These are phyloP conservation scores for Diachrysia chrysitis DNA, from an alignment of 2,888 invertebrate genomes.

Conservation along the genomic window DNA sequence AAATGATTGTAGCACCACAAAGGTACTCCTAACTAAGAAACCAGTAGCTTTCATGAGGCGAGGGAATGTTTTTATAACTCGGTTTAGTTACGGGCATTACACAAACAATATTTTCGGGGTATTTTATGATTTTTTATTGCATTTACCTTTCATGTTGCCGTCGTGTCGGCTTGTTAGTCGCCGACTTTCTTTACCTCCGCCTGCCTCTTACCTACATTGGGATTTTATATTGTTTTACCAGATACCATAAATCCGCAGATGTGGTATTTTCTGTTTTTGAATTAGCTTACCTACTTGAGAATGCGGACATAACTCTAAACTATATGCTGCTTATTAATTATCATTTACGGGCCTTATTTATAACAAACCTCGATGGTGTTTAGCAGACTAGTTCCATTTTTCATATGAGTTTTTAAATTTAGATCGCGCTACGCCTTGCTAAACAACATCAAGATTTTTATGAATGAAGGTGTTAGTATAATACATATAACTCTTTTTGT, in stretches of 20 bases:
- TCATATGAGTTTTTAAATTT: no score
- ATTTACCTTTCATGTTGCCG: conserved; percentile 73
- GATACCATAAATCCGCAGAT: conserved; percentile 43
- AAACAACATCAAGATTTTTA: no score
- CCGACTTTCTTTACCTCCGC: conserved; percentile 75
- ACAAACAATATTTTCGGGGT: conserved; percentile 75
- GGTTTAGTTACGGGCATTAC: conserved; percentile 63
- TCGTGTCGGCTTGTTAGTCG: conserved; percentile 57
- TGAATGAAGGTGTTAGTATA: no score
- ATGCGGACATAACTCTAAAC: no score
- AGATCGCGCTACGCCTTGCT: no score
- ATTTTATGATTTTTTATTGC: conserved; percentile 81
- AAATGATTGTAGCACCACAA: conserved; percentile 58
- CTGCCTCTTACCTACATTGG: conserved; percentile 50
- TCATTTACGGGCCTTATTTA: no score
- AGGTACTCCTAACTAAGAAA: conserved; percentile 54
- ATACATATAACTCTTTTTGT: no score
- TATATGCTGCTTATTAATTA: no score
- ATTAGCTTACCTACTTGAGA: conserved; percentile 6
- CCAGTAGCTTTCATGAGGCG: conserved; percentile 79
- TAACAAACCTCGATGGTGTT: no score
- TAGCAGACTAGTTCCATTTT: no score
- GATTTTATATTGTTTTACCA: conserved; percentile 50
- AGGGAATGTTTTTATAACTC: conserved; percentile 70
- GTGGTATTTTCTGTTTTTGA: conserved; percentile 30